A percentile compares a stretch with the other conserved stretches of the same genome.
These are phyloP conservation scores for Aleiodes leptofemur DNA, from an alignment of 2,888 invertebrate species.

Conservation along the genomic window DNA sequence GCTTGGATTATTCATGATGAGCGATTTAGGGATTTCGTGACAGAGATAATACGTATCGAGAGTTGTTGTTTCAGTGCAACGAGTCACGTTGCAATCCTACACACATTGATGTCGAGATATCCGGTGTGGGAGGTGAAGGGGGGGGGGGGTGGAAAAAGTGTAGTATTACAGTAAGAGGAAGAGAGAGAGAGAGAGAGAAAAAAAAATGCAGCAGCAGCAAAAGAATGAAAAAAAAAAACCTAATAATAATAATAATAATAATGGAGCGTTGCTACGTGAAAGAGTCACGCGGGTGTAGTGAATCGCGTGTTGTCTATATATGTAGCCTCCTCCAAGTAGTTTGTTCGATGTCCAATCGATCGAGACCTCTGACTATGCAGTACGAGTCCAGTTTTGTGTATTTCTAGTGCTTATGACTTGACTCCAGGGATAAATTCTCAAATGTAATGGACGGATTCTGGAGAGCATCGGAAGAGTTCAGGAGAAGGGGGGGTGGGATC, in stretches of 20 bases:
- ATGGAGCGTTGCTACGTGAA: constrained; percentile 50
- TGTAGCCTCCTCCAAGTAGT: constrained; percentile 33
- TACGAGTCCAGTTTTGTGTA: constrained; percentile 30
- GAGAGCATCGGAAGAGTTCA: background rate
- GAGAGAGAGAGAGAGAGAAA: background rate
- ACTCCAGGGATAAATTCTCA: background rate
- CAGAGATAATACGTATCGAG: constrained; percentile 39
- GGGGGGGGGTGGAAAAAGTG: too few species aligned
- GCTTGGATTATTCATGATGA: constrained; percentile 23
- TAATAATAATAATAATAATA: background rate
- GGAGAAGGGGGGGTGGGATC: background rate
- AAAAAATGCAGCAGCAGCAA: background rate
- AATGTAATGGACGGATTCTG: constrained; percentile 26
- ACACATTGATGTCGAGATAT: constrained; percentile 18
- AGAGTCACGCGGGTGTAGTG: constrained; percentile 43
- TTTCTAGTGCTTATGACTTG: constrained; percentile 26
- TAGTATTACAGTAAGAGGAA: background rate
- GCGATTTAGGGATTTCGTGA: constrained; percentile 34
- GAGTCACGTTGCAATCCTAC: constrained; percentile 22
- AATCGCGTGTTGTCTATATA: constrained; percentile 53
- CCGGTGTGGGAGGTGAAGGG: background rate
- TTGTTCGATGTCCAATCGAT: constrained; percentile 58
- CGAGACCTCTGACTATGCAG: constrained; percentile 8
- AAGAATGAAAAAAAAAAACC: constrained; percentile 21
- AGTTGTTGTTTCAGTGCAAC: constrained; percentile 28